Percentiles rank a stretch among this genome's conserved stretches.
Conservation (phyloP, 2,113 vertebrate genomes). For the Dipodomys merriami region DNA sequence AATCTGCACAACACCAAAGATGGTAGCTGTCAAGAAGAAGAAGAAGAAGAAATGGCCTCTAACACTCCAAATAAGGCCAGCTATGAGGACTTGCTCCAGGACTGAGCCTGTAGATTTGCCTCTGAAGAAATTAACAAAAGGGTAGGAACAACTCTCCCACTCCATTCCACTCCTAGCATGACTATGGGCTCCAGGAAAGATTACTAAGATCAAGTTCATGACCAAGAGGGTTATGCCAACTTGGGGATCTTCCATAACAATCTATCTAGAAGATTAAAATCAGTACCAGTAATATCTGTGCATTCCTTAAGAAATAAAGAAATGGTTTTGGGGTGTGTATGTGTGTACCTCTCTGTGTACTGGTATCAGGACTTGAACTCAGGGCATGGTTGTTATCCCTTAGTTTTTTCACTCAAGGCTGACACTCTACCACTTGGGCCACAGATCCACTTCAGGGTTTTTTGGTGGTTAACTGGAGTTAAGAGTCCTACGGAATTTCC, state of each 20-base stretch:
- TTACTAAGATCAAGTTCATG: neutral
- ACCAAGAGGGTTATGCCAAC: neutral
- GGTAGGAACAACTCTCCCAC: neutral
- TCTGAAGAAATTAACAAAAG: neutral
- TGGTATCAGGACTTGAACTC: too few relatives aligned
- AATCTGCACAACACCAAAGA: neutral
- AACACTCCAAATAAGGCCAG: neutral
- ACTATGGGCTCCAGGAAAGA: neutral
- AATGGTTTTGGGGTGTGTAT: too few relatives aligned
- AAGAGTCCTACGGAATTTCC: too few relatives aligned
- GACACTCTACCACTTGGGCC: too few relatives aligned
- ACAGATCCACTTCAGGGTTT: too few relatives aligned
- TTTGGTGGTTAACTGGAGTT: too few relatives aligned
- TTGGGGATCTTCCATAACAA: neutral
- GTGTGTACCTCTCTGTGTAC: too few relatives aligned
- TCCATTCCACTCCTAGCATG: neutral
- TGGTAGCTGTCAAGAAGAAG: neutral
- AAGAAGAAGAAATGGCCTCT: neutral
- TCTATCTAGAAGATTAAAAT: neutral
- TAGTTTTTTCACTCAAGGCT: too few relatives aligned
- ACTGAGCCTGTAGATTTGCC: neutral
- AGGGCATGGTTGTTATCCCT: too few relatives aligned
- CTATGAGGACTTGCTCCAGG: neutral
- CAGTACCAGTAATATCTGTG: neutral
- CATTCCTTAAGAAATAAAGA: neutral